phyloP scores from a whole-genome alignment of 2,113 vertebrate genomes.

The Myotis davidii region DNA sequence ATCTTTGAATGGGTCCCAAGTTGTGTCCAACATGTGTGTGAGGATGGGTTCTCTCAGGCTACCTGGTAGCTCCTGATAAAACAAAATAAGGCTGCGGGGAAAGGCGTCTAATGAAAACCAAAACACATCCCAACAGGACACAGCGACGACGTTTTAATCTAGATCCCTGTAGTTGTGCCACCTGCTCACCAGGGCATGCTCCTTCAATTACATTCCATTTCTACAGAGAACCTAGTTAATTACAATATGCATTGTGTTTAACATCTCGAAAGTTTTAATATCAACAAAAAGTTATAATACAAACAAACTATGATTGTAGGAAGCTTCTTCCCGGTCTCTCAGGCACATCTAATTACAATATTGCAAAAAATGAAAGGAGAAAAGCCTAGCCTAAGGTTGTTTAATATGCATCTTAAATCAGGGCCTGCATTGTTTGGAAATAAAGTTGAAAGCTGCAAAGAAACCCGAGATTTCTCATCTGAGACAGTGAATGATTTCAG shows the following conservation, averaged over 20 bases:
- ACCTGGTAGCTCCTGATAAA: neutral
- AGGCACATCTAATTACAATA: neutral
- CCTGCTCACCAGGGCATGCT: neutral
- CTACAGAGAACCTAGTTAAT: neutral
- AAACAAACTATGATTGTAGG: neutral
- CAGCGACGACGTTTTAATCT: neutral
- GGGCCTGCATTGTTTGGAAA: neutral
- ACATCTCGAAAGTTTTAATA: neutral
- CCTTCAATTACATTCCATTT: neutral
- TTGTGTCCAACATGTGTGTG: neutral
- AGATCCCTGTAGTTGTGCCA: neutral
- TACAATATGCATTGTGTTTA: neutral
- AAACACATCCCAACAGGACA: neutral
- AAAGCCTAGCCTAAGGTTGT: neutral
- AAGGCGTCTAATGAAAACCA: neutral
- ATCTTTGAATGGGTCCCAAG: neutral
- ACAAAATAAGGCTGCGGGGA: neutral
- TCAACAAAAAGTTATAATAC: conserved; percentile 19
- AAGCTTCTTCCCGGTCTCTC: neutral
- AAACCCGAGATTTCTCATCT: neutral
- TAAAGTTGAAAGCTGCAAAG: neutral
- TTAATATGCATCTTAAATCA: neutral
- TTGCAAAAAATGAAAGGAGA: neutral
- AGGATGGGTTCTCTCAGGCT: neutral
- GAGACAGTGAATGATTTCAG: neutral